A percentile compares a stretch with the other conserved stretches of the same genome.
Conservation (phyloP, 2,113 vertebrate species). For the Naja naja region DNA sequence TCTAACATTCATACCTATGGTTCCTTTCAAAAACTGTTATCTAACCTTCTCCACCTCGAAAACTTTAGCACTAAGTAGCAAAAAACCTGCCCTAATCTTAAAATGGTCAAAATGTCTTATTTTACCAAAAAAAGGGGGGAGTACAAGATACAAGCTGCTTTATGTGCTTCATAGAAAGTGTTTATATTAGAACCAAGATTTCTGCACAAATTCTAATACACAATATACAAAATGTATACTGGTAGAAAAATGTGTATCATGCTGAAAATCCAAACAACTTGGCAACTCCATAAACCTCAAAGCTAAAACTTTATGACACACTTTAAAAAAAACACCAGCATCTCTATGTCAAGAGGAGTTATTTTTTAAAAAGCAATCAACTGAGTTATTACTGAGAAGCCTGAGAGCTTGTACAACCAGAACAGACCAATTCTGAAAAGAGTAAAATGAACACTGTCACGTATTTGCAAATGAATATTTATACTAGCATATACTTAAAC, state of each 20-base stretch:
- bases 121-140: not conserved
- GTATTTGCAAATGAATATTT: slow-evolving; percentile 50
- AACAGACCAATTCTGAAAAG: slow-evolving; percentile 21
- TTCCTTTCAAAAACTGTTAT: slow-evolving; percentile 17
- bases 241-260: not conserved
- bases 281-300: not conserved
- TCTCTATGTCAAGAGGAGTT: not conserved
- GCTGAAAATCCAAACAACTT: slow-evolving; percentile 29
- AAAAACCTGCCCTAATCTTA: slow-evolving; percentile 3
- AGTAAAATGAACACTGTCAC: slow-evolving; percentile 41
- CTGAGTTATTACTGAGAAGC: slow-evolving; percentile 20
- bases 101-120: not conserved
- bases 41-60: slow-evolving; percentile 23
- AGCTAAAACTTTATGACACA: slow-evolving; percentile 20
- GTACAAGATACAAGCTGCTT: slow-evolving; percentile 29
- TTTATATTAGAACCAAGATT: slow-evolving; percentile 27
- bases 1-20: slow-evolving; percentile 29
- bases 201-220: slow-evolving; percentile 20
- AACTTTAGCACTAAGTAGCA: not conserved
- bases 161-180: slow-evolving; percentile 42
- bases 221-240: slow-evolving; percentile 15
- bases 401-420: slow-evolving; percentile 19
- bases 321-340: not conserved
- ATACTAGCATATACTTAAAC: slow-evolving; percentile 13
- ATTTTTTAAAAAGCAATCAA: slow-evolving; percentile 25